These are phyloP conservation scores for Cyphomyrmex costatus DNA, from an alignment of 1,140 invertebrate genomes.

Conservation along the genomic window DNA sequence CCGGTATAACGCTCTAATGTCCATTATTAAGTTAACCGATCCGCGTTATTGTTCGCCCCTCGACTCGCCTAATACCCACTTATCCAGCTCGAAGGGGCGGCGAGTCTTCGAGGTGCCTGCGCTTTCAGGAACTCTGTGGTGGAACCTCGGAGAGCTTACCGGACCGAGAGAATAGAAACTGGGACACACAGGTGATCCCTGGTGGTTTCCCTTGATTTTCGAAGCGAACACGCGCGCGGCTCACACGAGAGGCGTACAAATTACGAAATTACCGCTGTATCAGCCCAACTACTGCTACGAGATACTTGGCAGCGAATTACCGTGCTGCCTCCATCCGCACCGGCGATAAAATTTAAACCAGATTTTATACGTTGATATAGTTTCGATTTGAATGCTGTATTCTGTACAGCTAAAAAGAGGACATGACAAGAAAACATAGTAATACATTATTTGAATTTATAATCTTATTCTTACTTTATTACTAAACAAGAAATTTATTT, in stretches of 20 bases:
- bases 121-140: constrained; percentile 73
- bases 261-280: constrained; percentile 72
- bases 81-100: constrained; percentile 70
- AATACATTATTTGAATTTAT: background rate
- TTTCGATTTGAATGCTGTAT: background rate
- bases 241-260: constrained; percentile 66
- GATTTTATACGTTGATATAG: constrained; percentile 14
- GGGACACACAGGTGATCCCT: constrained; percentile 74
- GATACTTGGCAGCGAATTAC: constrained; percentile 51
- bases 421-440: background rate
- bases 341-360: constrained; percentile 57
- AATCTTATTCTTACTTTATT: background rate
- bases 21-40: constrained; percentile 80
- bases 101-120: constrained; percentile 70
- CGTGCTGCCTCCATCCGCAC: constrained; percentile 15
- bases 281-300: constrained; percentile 49
- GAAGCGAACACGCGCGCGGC: constrained; percentile 69
- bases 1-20: constrained; percentile 75
- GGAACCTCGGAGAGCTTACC: constrained; percentile 65
- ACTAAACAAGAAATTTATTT: background rate
- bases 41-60: constrained; percentile 78
- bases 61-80: constrained; percentile 77
- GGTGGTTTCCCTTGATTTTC: constrained; percentile 75
- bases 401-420: background rate
- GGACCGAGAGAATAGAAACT: constrained; percentile 74